Evolutionary conservation across 2,888 invertebrate species (phyloP), one percentile per base, ranked within the genome.

Genomic region (Ornithoptera alexandrae): DNA sequence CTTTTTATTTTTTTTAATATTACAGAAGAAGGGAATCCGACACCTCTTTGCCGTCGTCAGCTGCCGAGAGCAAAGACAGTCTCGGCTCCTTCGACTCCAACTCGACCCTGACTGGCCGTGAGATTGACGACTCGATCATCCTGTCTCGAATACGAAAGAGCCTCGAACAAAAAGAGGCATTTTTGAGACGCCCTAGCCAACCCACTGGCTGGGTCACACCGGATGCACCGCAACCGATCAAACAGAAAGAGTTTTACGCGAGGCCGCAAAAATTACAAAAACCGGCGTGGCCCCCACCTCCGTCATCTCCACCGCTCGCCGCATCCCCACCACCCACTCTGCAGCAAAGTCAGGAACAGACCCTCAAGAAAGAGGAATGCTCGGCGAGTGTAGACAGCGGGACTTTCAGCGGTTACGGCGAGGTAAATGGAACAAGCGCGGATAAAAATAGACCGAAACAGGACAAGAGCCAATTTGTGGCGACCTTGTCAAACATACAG

Each of bases 81-180:
- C 90, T 95, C 74, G 94, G 94, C 74, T 95, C 95, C 60, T 95
- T 93, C 85, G 95, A 95, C 84, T 95, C 95, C 65, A 94, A 93
- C 80, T 95, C 95, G 67, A 95, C 95, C 64, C 88, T 95, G 66
- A 94, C 95, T 58, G 95, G 95, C 70, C 94, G 94, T 80, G 94
- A 95, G 77, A 92, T 94, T 74, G 95, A 95, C 84, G 96, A 96
- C 86, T 95, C 95, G 70, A 93, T 95, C 62, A 94, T 95, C 79
- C 95, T 97, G 93, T 95, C 95, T 74, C 94, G 96, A 88, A 93
- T 97, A 84, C 94, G 96, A 76, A 96, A 96, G 85, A 97, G 96
- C 81, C 95, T 97, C 79, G 97, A 97, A 83, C 97, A 97, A 83
- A 97, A 97, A 85, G 97, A 97, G 84, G 97, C 97, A 79, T 98